Conservation (phyloP, 2,113 vertebrate genomes). For the Salvator merianae region DNA sequence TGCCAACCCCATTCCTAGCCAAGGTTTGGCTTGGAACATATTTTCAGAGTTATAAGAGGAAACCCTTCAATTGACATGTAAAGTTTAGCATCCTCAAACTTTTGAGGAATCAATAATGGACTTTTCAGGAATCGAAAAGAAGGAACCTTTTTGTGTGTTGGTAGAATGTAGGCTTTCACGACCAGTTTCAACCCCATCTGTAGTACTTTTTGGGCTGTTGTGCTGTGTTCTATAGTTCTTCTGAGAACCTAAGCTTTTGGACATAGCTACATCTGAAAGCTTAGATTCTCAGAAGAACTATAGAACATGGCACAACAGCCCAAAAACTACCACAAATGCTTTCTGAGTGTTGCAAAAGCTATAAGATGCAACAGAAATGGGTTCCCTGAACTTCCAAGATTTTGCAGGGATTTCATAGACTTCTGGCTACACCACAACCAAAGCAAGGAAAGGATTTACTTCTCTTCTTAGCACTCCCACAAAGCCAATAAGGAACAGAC, state of each 20-base stretch:
- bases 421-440: not conserved
- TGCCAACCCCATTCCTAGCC: too few species aligned
- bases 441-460: not conserved
- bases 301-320: too few species aligned
- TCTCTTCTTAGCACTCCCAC: constrained; percentile 7
- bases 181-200: too few species aligned
- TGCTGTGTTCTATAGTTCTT: too few species aligned
- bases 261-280: too few species aligned
- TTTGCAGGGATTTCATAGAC: fast-evolving
- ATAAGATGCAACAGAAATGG: not conserved
- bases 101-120: not conserved
- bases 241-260: too few species aligned
- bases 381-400: not conserved
- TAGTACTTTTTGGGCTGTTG: too few species aligned
- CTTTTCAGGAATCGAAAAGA: too few species aligned
- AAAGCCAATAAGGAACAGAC: not conserved
- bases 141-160: too few species aligned
- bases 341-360: not conserved
- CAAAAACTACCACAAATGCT: too few species aligned
- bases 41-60: not conserved
- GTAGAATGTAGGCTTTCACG: too few species aligned
- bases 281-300: too few species aligned
- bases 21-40: not conserved
- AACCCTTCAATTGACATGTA: not conserved
- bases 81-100: not conserved